Conservation (phyloP, 2,888 invertebrate genomes). For the Isoperla grammatica region DNA sequence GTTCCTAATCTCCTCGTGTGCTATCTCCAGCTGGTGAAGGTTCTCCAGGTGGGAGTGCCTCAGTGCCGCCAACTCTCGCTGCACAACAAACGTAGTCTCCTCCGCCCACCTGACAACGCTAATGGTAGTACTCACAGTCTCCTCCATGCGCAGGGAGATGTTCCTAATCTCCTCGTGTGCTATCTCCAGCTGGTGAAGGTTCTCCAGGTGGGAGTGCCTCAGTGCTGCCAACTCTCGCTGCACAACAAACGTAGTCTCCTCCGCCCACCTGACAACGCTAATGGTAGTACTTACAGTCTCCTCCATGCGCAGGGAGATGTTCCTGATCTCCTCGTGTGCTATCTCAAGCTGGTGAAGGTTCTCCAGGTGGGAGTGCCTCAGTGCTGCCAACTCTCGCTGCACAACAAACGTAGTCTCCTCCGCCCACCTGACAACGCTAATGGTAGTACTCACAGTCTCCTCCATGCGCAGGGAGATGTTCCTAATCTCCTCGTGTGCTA, state of each 20-base stretch:
- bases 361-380: constrained; percentile 81
- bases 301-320: constrained; percentile 68
- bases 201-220: constrained; percentile 80
- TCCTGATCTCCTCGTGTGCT: constrained; percentile 83
- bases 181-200: constrained; percentile 81
- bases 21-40: constrained; percentile 81
- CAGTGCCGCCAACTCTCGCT: constrained; percentile 82
- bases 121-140: too few species aligned
- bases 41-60: constrained; percentile 83
- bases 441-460: constrained; percentile 66
- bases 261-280: too few species aligned
- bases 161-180: constrained; percentile 86
- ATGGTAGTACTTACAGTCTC: too few species aligned
- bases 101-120: too few species aligned
- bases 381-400: constrained; percentile 81
- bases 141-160: constrained; percentile 68
- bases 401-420: constrained; percentile 83
- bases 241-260: constrained; percentile 78
- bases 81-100: constrained; percentile 77
- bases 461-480: constrained; percentile 71
- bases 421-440: too few species aligned
- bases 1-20: constrained; percentile 82
- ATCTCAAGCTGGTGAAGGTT: constrained; percentile 84
- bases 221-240: constrained; percentile 85
- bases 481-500: constrained; percentile 84